Percentiles rank a stretch among this genome's conserved stretches.
Conservation (phyloP, 2,888 invertebrate species). For the Seira sanloemensis region DNA sequence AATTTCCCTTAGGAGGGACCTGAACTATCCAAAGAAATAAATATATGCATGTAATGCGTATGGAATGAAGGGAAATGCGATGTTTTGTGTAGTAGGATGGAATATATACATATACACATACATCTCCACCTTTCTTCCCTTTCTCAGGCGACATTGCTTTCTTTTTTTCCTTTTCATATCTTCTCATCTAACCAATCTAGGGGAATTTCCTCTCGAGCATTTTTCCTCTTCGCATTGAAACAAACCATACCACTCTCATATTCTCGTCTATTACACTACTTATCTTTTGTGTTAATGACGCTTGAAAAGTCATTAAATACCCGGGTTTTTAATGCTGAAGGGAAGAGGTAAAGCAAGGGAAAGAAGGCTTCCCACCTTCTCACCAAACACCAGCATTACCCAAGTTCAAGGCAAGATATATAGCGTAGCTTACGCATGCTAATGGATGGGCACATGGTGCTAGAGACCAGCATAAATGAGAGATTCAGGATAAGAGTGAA, state of each 20-base stretch:
- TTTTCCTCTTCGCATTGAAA: not conserved
- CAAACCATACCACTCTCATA: slow-evolving; percentile 2
- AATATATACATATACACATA: not conserved
- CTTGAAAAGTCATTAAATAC: slow-evolving; percentile 72
- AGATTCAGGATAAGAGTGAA: slow-evolving; percentile 6
- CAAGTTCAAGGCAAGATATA: not conserved
- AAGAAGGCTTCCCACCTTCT: slow-evolving; percentile 1
- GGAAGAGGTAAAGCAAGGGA: slow-evolving; percentile 21
- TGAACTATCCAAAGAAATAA: slow-evolving; percentile 42
- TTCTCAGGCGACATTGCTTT: not conserved
- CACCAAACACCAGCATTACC: not conserved
- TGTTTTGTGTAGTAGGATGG: not conserved
- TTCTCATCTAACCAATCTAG: slow-evolving; percentile 23
- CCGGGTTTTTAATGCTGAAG: slow-evolving; percentile 41
- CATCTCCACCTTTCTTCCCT: slow-evolving; percentile 24
- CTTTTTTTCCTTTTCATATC: slow-evolving; percentile 13
- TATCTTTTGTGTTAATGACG: slow-evolving; percentile 73
- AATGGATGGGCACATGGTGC: not conserved
- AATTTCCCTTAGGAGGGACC: slow-evolving; percentile 55
- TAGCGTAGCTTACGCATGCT: not conserved
- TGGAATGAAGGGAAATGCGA: not conserved
- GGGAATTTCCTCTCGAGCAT: slow-evolving; percentile 45
- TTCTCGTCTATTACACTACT: slow-evolving; percentile 68
- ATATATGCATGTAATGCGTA: slow-evolving; percentile 40
- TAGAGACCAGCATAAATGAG: slow-evolving; percentile 27